Evolutionary conservation across 2,113 vertebrate species (phyloP), one percentile per base, ranked within the genome.

Genomic region (Pomatorhinus ruficollis): DNA sequence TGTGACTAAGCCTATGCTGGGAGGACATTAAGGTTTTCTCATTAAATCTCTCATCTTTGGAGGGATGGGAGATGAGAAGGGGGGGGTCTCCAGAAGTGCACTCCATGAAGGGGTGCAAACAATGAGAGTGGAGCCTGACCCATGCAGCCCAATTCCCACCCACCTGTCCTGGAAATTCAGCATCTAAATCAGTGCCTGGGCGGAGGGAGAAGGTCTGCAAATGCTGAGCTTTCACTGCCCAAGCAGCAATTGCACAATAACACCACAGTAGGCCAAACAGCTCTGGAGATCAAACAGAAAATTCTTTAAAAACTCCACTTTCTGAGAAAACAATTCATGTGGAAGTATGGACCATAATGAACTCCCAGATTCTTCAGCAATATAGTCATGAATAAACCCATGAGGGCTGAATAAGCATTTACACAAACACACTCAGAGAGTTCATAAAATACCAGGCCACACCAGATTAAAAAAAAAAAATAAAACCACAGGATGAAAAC

Each of bases 371-470:
- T 82, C 82, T 94, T 94, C 33, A 93, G 90, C 4, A 31, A 85
- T 84, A 80, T 2, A 96, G 87, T 87, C 50, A 95, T 72, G 90
- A 95, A 91, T 82, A 96, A 95, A 91, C 61, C 76, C 87, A 79
- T 16, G 78, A 90, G 90, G 74, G 79, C 91, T 94, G 87, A 94
- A 79, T 85, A 95, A 97, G 91, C 90, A 96, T 86, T 91, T 95
- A 87, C 70, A 91, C 75, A 95, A 96, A 89, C 35, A 52, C 71
- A 92, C 64, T 90, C 81, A 22, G 70, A 63, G 83, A 83, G 53
- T 72, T 86, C 76, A 87, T 79, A 72, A 94, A 94, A 95, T 64
- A 85, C 50, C 57, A 91, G 65, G 75, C 81, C 66, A 76, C 42
- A 72, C 12, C 42, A 95, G 37, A 68, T 35, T 76, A 10, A 56